phyloP scores from a whole-genome alignment of 2,797 vertebrate species.

The Calcarius lapponicus region DNA sequence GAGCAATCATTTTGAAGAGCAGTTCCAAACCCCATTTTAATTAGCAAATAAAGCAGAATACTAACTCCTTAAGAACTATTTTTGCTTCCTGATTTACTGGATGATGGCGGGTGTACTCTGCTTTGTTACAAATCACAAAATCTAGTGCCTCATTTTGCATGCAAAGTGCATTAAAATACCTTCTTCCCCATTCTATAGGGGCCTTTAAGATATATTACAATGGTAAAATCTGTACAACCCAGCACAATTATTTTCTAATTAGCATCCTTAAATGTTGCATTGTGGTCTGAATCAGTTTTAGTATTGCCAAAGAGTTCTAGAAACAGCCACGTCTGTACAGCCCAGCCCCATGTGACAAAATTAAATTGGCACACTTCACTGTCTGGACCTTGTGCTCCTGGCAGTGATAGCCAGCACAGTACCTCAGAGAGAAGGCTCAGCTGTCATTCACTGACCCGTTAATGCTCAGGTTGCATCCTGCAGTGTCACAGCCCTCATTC shows the following conservation, averaged over 20 bases:
- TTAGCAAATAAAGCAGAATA: conserved; percentile 60
- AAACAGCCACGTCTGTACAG: conserved; percentile 64
- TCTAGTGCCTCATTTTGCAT: conserved; percentile 43
- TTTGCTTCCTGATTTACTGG: conserved; percentile 54
- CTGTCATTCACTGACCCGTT: conserved; percentile 83
- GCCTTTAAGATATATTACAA: background rate
- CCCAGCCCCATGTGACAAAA: conserved; percentile 72
- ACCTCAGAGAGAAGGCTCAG: conserved; percentile 78
- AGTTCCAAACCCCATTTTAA: conserved; percentile 55
- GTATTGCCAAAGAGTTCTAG: conserved; percentile 51
- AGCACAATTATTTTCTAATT: conserved; percentile 68
- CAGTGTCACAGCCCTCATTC: conserved; percentile 72
- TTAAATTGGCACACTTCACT: conserved; percentile 76
- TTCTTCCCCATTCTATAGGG: conserved; percentile 33
- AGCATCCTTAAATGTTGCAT: conserved; percentile 65
- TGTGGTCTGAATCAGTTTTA: conserved; percentile 45
- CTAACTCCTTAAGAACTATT: conserved; percentile 57
- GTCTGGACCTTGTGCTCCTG: conserved; percentile 71
- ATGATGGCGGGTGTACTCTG: background rate
- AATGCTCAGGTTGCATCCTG: conserved; percentile 67
- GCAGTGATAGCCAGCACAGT: conserved; percentile 59
- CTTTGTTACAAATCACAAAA: conserved; percentile 57
- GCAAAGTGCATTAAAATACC: conserved; percentile 33
- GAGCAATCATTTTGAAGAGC: conserved; percentile 55
- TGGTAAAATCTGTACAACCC: conserved; percentile 29